A percentile compares a stretch with the other conserved stretches of the same genome.
Conservation (phyloP, 2,113 vertebrate genomes). For the Oreochromis niloticus region DNA sequence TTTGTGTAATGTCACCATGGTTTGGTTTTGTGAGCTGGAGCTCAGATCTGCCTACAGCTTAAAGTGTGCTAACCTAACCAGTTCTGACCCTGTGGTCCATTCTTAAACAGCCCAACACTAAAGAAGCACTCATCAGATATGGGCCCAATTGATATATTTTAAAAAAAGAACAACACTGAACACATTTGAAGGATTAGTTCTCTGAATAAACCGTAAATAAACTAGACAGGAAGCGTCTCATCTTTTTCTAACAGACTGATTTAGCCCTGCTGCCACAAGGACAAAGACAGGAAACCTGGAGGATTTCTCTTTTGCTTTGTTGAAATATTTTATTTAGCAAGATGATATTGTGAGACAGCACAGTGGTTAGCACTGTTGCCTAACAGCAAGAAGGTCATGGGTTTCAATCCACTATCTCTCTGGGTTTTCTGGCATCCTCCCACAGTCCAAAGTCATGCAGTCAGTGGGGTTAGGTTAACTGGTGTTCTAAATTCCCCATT, state of each 20-base stretch:
- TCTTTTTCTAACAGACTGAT: background rate
- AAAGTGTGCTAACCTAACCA: background rate
- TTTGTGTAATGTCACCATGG: background rate
- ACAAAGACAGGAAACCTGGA: background rate
- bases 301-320: background rate
- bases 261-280: background rate
- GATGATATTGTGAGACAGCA: background rate
- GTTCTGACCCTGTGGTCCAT: background rate
- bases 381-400: background rate
- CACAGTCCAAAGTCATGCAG: background rate
- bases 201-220: background rate
- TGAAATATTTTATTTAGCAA: background rate
- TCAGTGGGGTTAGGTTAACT: background rate
- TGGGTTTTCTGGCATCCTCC: background rate
- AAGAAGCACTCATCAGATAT: background rate
- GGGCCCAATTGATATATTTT: background rate
- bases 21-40: background rate
- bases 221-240: background rate
- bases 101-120: background rate
- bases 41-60: background rate
- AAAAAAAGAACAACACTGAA: background rate
- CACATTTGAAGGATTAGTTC: background rate
- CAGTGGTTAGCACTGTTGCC: background rate
- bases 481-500: background rate
- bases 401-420: background rate